These are phyloP conservation scores for mouse (Mus musculus) DNA, from an alignment of 2,113 vertebrate species.

Conservation along the genomic window DNA sequence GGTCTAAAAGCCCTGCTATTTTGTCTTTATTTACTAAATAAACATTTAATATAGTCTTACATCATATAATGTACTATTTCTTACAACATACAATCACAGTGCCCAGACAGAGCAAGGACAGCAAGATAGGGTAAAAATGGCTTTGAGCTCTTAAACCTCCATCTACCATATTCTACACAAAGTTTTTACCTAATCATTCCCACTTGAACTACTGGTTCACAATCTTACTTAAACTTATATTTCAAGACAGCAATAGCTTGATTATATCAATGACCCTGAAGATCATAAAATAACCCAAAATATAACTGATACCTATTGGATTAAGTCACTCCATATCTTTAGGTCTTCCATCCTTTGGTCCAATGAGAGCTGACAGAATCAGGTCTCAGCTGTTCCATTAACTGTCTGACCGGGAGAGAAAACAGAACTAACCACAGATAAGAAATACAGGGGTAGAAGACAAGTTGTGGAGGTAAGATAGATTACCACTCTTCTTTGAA, in stretches of 20 bases:
- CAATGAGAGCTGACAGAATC: background rate
- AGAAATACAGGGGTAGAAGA: background rate
- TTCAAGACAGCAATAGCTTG: background rate
- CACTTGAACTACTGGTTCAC: background rate
- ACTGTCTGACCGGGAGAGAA: background rate
- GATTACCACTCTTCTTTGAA: background rate
- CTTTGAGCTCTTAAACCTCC: background rate
- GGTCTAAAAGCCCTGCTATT: constrained; percentile 12
- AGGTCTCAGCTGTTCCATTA: constrained; percentile 11
- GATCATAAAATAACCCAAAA: constrained; percentile 49
- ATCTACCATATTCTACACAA: background rate
- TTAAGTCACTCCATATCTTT: constrained; percentile 48
- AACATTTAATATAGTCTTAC: background rate
- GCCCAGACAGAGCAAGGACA: background rate
- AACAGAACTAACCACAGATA: background rate
- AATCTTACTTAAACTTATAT: constrained; percentile 1
- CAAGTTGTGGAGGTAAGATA: background rate
- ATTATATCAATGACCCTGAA: constrained; percentile 2
- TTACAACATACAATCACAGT: constrained; percentile 25
- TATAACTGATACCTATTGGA: background rate
- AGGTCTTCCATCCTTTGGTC: background rate
- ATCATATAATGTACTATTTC: background rate
- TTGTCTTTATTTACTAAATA: background rate
- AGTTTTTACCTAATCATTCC: background rate
- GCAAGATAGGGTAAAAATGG: background rate